A percentile compares a stretch with the other conserved stretches of the same genome.
Conservation (phyloP, 1,140 invertebrate species). For the Glossosoma conforme region DNA sequence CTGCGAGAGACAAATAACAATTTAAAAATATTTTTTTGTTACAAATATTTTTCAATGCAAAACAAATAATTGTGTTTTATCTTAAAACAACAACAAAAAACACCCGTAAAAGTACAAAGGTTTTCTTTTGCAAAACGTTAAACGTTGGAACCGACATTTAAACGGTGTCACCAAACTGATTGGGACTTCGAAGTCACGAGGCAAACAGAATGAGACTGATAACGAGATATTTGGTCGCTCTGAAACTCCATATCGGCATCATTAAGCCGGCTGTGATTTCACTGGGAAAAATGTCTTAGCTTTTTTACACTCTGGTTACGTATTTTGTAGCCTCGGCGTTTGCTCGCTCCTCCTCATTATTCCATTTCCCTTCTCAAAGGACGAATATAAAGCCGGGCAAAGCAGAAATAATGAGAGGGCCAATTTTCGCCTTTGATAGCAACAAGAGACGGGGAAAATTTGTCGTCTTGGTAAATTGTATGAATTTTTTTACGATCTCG, state of each 20-base stretch:
- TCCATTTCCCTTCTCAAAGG: slow-evolving; percentile 28
- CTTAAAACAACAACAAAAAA: too few relatives aligned
- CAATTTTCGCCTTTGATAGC: slow-evolving; percentile 31
- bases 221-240: slow-evolving; percentile 9
- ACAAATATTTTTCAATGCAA: not conserved
- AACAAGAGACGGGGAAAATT: slow-evolving; percentile 24
- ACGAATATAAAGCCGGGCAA: slow-evolving; percentile 27
- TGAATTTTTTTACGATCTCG: slow-evolving; percentile 30
- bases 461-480: slow-evolving; percentile 29
- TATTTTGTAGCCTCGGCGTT: too few relatives aligned
- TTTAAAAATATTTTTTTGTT: too few relatives aligned
- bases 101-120: too few relatives aligned
- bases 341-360: slow-evolving; percentile 28
- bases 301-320: slow-evolving; percentile 22
- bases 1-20: too few relatives aligned
- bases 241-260: slow-evolving; percentile 15
- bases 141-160: not conserved
- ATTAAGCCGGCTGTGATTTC: slow-evolving; percentile 26
- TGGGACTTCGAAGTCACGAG: too few relatives aligned
- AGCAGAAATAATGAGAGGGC: slow-evolving; percentile 29
- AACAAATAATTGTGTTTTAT: not conserved
- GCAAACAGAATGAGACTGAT: slow-evolving; percentile 17
- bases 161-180: not conserved
- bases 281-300: slow-evolving; percentile 7
- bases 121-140: not conserved